These are phyloP conservation scores for Ranitomeya imitator DNA, from an alignment of 2,113 vertebrate species.

Conservation along the genomic window DNA sequence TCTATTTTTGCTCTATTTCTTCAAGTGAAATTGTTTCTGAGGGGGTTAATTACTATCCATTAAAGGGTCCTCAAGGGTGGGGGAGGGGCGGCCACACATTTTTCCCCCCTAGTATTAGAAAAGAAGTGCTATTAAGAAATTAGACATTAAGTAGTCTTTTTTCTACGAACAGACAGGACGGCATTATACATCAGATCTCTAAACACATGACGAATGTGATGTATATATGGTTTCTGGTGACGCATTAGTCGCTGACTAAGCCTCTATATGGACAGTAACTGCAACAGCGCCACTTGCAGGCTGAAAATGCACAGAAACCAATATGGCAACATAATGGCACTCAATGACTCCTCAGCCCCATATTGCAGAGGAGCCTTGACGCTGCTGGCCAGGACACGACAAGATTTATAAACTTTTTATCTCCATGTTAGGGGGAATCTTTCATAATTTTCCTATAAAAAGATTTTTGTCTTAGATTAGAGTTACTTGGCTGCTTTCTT, in stretches of 20 bases:
- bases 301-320: neutral
- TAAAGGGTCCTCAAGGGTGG: neutral
- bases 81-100: neutral
- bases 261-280: neutral
- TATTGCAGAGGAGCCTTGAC: too few relatives aligned
- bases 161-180: too few relatives aligned
- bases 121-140: neutral
- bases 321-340: neutral
- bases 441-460: too few relatives aligned
- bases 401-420: too few relatives aligned
- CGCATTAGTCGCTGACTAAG: neutral
- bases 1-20: neutral
- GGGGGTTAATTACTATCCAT: slow-evolving; percentile 2
- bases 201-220: neutral
- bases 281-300: neutral
- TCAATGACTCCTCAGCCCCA: neutral
- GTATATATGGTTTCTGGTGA: neutral
- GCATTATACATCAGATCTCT: too few relatives aligned
- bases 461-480: too few relatives aligned
- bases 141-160: slow-evolving; percentile 22
- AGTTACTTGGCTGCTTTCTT: too few relatives aligned
- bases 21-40: neutral
- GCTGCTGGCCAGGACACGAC: too few relatives aligned
- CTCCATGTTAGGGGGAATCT: too few relatives aligned
- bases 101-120: slow-evolving; percentile 1